phyloP scores from a whole-genome alignment of 2,888 invertebrate species.

The Trichogramma dendrolimi region DNA sequence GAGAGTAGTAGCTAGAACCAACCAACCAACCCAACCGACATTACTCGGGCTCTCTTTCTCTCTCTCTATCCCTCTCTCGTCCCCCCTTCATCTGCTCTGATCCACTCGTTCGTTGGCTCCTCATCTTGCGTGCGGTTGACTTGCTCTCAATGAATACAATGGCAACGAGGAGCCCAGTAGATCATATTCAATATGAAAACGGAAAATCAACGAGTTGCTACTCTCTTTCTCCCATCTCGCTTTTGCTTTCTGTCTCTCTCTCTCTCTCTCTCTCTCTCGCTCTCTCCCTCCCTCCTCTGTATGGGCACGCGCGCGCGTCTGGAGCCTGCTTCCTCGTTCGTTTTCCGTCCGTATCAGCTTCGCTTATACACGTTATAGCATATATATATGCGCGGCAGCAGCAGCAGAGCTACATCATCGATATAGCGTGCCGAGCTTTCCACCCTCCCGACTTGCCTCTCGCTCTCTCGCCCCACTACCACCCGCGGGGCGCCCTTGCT shows the following conservation, averaged over 20 bases:
- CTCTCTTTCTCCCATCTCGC: constrained; percentile 10
- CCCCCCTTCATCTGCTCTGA: constrained; percentile 7
- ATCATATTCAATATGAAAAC: constrained; percentile 53
- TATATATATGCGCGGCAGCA: no score
- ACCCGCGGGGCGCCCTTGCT: no score
- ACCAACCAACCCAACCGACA: constrained; percentile 37
- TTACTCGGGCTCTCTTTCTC: constrained; percentile 33
- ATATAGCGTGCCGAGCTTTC: no score
- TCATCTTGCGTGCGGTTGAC: constrained; percentile 52
- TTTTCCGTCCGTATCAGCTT: constrained; percentile 30
- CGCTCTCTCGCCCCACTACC: no score
- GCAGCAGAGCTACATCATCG: no score
- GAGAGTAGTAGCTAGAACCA: constrained; percentile 32
- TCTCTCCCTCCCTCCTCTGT: no score
- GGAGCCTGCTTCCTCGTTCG: constrained; percentile 1
- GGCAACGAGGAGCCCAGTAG: constrained; percentile 38
- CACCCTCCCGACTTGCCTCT: no score
- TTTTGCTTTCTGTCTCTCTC: background rate
- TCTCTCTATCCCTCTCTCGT: constrained; percentile 22
- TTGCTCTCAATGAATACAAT: constrained; percentile 53
- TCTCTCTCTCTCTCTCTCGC: no score
- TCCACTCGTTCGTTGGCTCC: constrained; percentile 40
- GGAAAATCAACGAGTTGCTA: constrained; percentile 50
- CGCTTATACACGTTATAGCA: constrained; percentile 29
- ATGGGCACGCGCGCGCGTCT: no score